Base-by-base conservation (phyloP, 2,888 invertebrate genomes). In the Rutpela maculata region DNA sequence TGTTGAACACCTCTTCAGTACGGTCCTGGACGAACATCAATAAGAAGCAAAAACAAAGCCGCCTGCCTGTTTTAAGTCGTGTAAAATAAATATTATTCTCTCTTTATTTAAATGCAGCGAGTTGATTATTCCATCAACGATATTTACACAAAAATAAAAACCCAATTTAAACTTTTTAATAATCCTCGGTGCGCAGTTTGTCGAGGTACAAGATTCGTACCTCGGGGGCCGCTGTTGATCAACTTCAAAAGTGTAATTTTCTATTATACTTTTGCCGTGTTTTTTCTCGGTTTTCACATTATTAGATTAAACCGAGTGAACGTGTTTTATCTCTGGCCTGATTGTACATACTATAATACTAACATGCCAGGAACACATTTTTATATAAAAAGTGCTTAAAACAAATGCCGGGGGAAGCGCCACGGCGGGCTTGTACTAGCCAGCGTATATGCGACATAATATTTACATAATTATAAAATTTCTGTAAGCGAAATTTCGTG, bases 71-170 rank as follows among this genome's bases (percentile, higher is more conserved):
- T 18, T 18, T n/a, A 22, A 18, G 66, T 17, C 50, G 22, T 18
- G 50, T 15, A 66, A 66, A 26, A 43, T 38, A 74, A 74, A 55
- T 60, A 50, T 43, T 67, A 60, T 60, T 18, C 22, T 43, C 62
- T 68, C 35, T 50, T 59, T 43, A 67, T 74, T 43, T 50, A 60
- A 59, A 43, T 50, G 22, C 67, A 31, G 68, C 18, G 67, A 35
- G 60, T 62, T 75, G 69, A 75, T 75, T 75, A 75, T 60, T 75
- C 70, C 66, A 75, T 75, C 65, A 70, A 50, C 63, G 43, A 65
- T 56, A 69, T 69, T 69, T 69, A 69, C 69, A 69, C 69, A 38
- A 69, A 70, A 70, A 70, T 70, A 70, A 70, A 70, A 70, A 70
- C 70, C 38, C 70, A 70, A 70, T 70, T 70, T 70, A 62, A 69